Conservation (phyloP, 2,113 vertebrate species). For the Microcebus murinus region DNA sequence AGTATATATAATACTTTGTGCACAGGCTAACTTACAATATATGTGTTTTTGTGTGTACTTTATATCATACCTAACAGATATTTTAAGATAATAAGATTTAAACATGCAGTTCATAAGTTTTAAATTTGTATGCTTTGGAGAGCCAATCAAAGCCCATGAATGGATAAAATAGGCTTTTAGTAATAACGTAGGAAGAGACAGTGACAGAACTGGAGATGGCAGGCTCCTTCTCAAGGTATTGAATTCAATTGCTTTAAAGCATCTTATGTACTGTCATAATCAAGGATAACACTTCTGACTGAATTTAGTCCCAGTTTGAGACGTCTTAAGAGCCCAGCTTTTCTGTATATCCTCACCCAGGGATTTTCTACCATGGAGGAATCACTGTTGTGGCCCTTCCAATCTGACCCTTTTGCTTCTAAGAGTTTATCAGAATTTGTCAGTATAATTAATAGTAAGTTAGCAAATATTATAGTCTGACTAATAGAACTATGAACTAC, state of each 20-base stretch:
- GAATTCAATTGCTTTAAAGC: neutral
- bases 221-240: neutral
- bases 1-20: neutral
- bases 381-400: neutral
- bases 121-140: neutral
- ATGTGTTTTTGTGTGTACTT: neutral
- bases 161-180: neutral
- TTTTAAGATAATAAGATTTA: neutral
- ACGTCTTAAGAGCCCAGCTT: neutral
- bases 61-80: constrained; percentile 29
- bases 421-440: neutral
- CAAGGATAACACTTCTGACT: neutral
- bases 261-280: neutral
- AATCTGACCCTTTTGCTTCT: neutral
- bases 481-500: neutral
- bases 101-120: neutral
- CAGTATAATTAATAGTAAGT: neutral
- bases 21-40: constrained; percentile 43
- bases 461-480: neutral
- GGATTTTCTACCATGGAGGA: neutral
- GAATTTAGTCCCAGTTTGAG: neutral
- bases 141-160: neutral
- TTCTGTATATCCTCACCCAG: neutral
- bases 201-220: neutral
- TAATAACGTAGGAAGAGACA: neutral